Conservation (phyloP, 2,797 vertebrate genomes). For the Gallinago solitaria region DNA sequence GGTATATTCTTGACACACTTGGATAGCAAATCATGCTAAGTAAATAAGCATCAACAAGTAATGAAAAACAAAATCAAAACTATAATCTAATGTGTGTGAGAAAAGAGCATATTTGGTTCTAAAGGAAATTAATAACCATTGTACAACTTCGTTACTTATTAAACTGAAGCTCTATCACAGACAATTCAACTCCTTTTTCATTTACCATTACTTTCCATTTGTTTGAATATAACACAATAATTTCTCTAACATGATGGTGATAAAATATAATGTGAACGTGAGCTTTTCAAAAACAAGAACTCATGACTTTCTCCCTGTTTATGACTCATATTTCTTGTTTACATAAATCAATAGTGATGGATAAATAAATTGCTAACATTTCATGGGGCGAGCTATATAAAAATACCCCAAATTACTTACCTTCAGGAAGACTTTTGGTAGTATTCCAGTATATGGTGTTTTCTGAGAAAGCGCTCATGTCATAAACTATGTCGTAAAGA, state of each 20-base stretch:
- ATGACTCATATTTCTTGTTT: neutral
- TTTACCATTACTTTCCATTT: constrained; percentile 41
- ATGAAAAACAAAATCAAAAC: constrained; percentile 7
- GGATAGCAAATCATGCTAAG: neutral
- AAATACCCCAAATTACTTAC: neutral
- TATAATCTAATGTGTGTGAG: neutral
- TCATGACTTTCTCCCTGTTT: neutral
- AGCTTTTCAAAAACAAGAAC: neutral
- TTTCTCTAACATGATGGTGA: neutral
- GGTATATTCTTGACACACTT: neutral
- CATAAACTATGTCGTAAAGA: neutral
- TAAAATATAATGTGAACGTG: constrained; percentile 1
- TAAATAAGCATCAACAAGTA: neutral
- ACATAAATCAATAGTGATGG: neutral
- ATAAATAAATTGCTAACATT: neutral
- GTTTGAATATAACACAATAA: constrained; percentile 29
- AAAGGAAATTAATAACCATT: constrained; percentile 50
- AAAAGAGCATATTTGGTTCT: neutral
- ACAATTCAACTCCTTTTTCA: neutral
- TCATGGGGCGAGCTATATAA: neutral
- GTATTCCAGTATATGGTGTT: neutral
- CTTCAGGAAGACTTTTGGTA: neutral
- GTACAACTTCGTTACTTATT: neutral
- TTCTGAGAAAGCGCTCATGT: neutral
- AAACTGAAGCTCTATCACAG: neutral